A percentile compares a stretch with the other conserved stretches of the same genome.
Evolutionary conservation across 2,113 vertebrate genomes (phyloP).

Genomic region (Zosterops lateralis): DNA sequence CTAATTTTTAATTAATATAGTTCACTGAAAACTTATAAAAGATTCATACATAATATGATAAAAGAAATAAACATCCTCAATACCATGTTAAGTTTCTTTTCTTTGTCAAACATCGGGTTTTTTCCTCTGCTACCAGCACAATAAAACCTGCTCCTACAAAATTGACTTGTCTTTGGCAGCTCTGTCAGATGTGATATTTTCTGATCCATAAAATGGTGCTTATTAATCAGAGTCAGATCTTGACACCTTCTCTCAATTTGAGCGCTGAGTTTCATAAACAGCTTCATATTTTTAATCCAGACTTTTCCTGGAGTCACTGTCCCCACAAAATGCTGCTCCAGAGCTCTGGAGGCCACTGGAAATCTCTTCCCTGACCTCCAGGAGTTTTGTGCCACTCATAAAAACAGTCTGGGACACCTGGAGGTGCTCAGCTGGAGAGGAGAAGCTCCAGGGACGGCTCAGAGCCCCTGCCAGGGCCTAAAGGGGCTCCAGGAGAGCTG

Average conservation of each 20-base stretch:
- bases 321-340: background rate
- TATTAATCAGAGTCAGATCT: background rate
- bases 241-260: background rate
- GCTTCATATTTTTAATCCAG: rapidly evolving
- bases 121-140: conserved; percentile 7
- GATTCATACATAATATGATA: conserved; percentile 70
- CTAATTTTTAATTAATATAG: conserved; percentile 74
- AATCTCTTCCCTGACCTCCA: background rate
- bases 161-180: conserved; percentile 28
- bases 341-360: background rate
- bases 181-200: conserved; percentile 21
- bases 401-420: background rate
- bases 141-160: background rate
- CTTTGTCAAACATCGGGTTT: conserved; percentile 42
- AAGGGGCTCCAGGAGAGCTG: background rate
- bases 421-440: background rate
- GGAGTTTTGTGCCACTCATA: background rate
- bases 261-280: background rate
- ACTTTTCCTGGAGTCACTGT: background rate
- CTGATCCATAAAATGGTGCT: background rate
- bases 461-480: rapidly evolving
- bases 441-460: background rate
- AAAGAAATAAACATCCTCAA: conserved; percentile 73
- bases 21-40: conserved; percentile 71
- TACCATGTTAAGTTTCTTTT: conserved; percentile 59